These are phyloP conservation scores for Oxycera nigricornis DNA, from an alignment of 2,888 invertebrate species.

Conservation along the genomic window DNA sequence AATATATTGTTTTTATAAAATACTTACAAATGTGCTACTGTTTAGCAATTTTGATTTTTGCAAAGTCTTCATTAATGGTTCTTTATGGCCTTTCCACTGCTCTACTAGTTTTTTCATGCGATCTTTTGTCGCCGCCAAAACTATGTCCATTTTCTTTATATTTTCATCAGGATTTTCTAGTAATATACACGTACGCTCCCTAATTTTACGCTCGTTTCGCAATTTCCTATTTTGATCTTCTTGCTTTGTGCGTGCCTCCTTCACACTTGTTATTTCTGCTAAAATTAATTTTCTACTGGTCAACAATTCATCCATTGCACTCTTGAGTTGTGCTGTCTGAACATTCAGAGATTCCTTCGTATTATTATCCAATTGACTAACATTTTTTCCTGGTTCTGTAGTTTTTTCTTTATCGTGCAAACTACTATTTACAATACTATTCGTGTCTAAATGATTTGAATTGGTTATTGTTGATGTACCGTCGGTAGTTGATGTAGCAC, in stretches of 20 bases:
- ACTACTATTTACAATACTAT: background rate
- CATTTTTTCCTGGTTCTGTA: background rate
- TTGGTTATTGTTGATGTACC: background rate
- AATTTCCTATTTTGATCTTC: conserved; percentile 59
- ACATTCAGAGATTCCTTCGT: conserved; percentile 45
- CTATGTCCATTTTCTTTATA: conserved; percentile 65
- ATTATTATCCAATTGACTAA: background rate
- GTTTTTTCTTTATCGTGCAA: background rate
- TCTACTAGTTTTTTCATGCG: conserved; percentile 69
- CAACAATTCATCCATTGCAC: conserved; percentile 58
- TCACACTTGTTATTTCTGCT: conserved; percentile 49
- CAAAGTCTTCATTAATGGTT: conserved; percentile 68
- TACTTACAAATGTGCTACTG: conserved; percentile 55
- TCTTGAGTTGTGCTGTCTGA: conserved; percentile 57
- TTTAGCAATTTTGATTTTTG: conserved; percentile 58
- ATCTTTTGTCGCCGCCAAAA: conserved; percentile 69
- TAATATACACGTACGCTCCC: conserved; percentile 69
- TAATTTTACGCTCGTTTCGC: conserved; percentile 63
- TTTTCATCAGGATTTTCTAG: conserved; percentile 71
- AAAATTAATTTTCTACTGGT: conserved; percentile 50
- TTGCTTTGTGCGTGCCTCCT: conserved; percentile 58
- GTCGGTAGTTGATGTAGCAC: background rate
- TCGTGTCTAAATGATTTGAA: background rate
- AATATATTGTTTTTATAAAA: conserved; percentile 26
- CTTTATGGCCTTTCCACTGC: conserved; percentile 78